Conservation (phyloP, 2,888 invertebrate genomes). For the Netelia melanura region DNA sequence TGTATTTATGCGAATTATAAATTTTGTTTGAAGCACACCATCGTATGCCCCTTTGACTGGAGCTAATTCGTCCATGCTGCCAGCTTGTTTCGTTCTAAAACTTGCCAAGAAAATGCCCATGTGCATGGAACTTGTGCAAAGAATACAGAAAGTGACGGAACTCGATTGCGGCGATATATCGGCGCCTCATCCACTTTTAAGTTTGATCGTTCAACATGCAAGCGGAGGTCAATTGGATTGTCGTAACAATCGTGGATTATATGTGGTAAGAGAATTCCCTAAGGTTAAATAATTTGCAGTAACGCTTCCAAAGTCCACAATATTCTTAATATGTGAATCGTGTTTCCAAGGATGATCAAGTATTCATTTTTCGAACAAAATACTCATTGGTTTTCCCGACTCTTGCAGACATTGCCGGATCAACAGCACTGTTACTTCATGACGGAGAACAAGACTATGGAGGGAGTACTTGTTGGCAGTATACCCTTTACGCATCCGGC, state of each 20-base stretch:
- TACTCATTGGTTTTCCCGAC: not conserved
- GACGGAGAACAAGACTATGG: slow-evolving; percentile 92
- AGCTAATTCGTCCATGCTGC: slow-evolving; percentile 95
- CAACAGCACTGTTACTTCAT: slow-evolving; percentile 97
- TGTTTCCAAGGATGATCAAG: not conserved
- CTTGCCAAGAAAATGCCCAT: slow-evolving; percentile 95
- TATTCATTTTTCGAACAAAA: not conserved
- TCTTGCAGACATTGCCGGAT: slow-evolving; percentile 92
- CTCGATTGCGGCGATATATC: slow-evolving; percentile 87
- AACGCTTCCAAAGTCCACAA: not conserved
- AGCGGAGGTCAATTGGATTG: slow-evolving; percentile 91
- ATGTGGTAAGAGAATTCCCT: slow-evolving; percentile 89
- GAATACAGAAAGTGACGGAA: slow-evolving; percentile 88
- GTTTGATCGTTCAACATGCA: slow-evolving; percentile 92
- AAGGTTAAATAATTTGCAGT: not conserved
- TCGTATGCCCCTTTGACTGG: slow-evolving; percentile 92
- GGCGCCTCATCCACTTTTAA: slow-evolving; percentile 88
- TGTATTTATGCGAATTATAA: slow-evolving; percentile 4
- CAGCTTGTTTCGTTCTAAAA: slow-evolving; percentile 95
- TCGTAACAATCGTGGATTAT: slow-evolving; percentile 91
- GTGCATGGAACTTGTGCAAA: slow-evolving; percentile 90
- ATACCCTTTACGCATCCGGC: slow-evolving; percentile 97
- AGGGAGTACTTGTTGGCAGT: slow-evolving; percentile 91
- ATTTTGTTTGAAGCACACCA: slow-evolving; percentile 87
- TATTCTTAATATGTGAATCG: not conserved